A percentile compares a stretch with the other conserved stretches of the same genome.
phyloP scores from a whole-genome alignment of 2,797 vertebrate genomes.

The Zenarchopterus dispar region DNA sequence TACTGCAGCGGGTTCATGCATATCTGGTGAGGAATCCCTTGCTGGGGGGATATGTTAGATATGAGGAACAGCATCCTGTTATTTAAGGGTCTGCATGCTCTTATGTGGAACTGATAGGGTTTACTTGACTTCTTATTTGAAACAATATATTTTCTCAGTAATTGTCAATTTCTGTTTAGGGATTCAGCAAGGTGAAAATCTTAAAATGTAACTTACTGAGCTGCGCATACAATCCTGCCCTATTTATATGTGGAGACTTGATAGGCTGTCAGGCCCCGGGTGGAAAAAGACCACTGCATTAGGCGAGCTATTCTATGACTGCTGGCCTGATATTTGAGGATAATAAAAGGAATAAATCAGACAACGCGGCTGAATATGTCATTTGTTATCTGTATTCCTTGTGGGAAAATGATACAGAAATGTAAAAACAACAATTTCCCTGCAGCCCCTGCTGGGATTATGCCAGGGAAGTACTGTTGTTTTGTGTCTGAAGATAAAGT shows the following conservation, averaged over 20 bases:
- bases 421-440: conserved; percentile 86
- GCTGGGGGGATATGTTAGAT: neutral
- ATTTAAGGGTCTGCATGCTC: conserved; percentile 60
- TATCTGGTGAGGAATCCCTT: conserved; percentile 7
- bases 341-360: conserved; percentile 91
- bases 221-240: conserved; percentile 77
- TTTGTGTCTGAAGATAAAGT: conserved; percentile 83
- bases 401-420: conserved; percentile 87
- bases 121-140: conserved; percentile 64
- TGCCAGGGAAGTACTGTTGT: conserved; percentile 72
- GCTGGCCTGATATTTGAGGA: conserved; percentile 83
- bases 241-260: conserved; percentile 81
- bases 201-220: conserved; percentile 82
- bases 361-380: conserved; percentile 88
- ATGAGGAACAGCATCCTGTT: conserved; percentile 37
- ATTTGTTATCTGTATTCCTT: conserved; percentile 92
- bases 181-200: conserved; percentile 70
- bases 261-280: conserved; percentile 84
- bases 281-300: conserved; percentile 77
- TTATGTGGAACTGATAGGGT: conserved; percentile 63
- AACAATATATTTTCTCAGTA: conserved; percentile 19
- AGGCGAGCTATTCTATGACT: conserved; percentile 81
- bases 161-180: conserved; percentile 75
- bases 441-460: conserved; percentile 80
- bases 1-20: conserved; percentile 19